Percentiles rank a stretch among this genome's conserved stretches.
Conservation (phyloP, 2,888 invertebrate species). For the Sisyra nigra region DNA sequence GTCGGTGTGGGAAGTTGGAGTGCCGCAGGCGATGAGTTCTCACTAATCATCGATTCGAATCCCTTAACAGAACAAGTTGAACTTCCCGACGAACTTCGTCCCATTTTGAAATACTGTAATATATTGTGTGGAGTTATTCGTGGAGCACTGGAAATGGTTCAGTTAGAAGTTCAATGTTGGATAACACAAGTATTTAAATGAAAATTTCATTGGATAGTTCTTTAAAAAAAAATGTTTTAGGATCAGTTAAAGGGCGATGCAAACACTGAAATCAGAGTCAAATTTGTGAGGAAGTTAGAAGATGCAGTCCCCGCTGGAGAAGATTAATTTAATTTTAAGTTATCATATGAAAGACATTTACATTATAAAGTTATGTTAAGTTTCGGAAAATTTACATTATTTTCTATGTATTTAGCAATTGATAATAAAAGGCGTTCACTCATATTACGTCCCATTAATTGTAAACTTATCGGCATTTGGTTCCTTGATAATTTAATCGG, state of each 20-base stretch:
- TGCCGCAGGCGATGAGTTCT: constrained; percentile 89
- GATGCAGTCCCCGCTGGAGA: constrained; percentile 98
- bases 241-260: constrained; percentile 91
- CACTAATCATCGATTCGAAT: constrained; percentile 85
- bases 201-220: constrained; percentile 7
- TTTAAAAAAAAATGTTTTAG: constrained; percentile 29
- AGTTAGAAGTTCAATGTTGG: constrained; percentile 88
- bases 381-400: constrained; percentile 44
- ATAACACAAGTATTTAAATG: constrained; percentile 51
- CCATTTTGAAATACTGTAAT: constrained; percentile 78
- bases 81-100: constrained; percentile 67
- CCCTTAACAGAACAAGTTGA: constrained; percentile 96
- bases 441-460: constrained; percentile 68
- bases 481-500: constrained; percentile 61
- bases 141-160: constrained; percentile 97
- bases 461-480: constrained; percentile 71
- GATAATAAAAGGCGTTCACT: constrained; percentile 60
- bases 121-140: constrained; percentile 81
- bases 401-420: constrained; percentile 70
- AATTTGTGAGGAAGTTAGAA: constrained; percentile 87
- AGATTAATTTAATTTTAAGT: constrained; percentile 44
- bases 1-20: constrained; percentile 93
- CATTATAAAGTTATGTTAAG: constrained; percentile 7
- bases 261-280: constrained; percentile 84
- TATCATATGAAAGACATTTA: background rate